Evolutionary conservation across 2,888 invertebrate species (phyloP).

Genomic region (Nymphalis polychloros): DNA sequence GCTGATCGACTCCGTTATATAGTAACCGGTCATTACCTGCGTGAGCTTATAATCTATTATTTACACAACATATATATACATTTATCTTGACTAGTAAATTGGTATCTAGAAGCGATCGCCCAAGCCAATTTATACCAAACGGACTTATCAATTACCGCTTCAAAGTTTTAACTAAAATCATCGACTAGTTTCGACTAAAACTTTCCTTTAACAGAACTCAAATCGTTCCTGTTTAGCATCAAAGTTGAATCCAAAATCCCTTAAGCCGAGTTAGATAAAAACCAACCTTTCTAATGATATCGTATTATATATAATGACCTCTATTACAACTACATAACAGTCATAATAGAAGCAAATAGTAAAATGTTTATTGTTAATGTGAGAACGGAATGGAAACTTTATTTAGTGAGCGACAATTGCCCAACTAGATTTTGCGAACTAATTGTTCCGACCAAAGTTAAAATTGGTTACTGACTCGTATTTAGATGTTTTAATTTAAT

Average conservation of each 20-base stretch:
- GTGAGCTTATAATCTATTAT: no score
- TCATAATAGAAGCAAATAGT: slow-evolving; percentile 19
- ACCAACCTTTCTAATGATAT: slow-evolving; percentile 12
- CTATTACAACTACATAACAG: slow-evolving; percentile 6
- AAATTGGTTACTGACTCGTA: slow-evolving; percentile 38
- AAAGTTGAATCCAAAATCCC: slow-evolving; percentile 75
- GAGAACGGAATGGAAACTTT: slow-evolving; percentile 66
- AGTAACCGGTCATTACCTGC: no score
- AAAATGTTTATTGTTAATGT: slow-evolving; percentile 50
- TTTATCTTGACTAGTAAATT: no score
- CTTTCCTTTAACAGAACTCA: slow-evolving; percentile 66
- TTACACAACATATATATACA: no score
- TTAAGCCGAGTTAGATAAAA: slow-evolving; percentile 69
- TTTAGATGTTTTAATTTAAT: slow-evolving; percentile 28
- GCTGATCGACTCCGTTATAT: no score
- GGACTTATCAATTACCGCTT: slow-evolving; percentile 3
- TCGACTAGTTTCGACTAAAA: slow-evolving; percentile 61
- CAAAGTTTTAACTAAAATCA: slow-evolving; percentile 33
- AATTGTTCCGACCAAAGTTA: slow-evolving; percentile 73
- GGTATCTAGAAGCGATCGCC: no score
- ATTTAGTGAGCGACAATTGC: slow-evolving; percentile 75
- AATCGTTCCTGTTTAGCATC: slow-evolving; percentile 70
- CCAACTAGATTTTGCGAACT: slow-evolving; percentile 71
- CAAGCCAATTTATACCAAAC: no score
- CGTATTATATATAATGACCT: not conserved